phyloP scores from a whole-genome alignment of 1,140 invertebrate species.

The Macrosteles quadrilineatus region DNA sequence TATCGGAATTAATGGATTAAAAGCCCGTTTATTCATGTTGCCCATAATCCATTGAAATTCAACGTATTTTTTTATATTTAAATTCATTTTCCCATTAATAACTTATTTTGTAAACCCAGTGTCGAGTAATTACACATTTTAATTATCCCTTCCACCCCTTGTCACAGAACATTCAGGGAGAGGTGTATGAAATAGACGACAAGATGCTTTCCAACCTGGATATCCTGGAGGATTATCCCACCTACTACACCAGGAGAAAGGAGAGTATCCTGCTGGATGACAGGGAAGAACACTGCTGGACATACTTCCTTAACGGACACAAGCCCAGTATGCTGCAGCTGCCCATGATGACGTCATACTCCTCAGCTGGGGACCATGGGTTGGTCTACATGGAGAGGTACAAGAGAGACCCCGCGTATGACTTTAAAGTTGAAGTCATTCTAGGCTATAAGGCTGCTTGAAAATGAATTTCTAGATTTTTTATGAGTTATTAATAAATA shows the following conservation, averaged over 20 bases:
- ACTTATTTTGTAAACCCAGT: no score
- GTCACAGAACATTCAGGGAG: conserved; percentile 64
- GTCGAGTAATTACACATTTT: no score
- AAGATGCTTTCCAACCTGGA: conserved; percentile 76
- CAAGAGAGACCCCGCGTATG: conserved; percentile 60
- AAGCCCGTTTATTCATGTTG: no score
- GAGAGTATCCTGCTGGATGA: conserved; percentile 55
- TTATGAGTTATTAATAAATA: no score
- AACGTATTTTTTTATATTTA: no score
- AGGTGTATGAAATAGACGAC: conserved; percentile 85
- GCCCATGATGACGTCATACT: conserved; percentile 64
- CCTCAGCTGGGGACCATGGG: conserved; percentile 65
- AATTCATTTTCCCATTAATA: no score
- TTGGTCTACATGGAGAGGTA: conserved; percentile 74
- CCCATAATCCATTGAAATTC: no score
- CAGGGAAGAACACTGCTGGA: conserved; percentile 61
- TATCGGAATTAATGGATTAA: no score
- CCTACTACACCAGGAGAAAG: conserved; percentile 69
- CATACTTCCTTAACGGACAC: conserved; percentile 79
- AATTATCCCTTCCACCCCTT: no score
- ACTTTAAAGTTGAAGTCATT: conserved; percentile 51
- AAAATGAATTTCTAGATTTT: no score
- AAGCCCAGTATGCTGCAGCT: conserved; percentile 64
- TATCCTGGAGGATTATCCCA: conserved; percentile 81
- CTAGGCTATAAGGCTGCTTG: no score